These are phyloP conservation scores for Eurystomus glaucurus DNA, from an alignment of 2,797 vertebrate species.

Conservation along the genomic window DNA sequence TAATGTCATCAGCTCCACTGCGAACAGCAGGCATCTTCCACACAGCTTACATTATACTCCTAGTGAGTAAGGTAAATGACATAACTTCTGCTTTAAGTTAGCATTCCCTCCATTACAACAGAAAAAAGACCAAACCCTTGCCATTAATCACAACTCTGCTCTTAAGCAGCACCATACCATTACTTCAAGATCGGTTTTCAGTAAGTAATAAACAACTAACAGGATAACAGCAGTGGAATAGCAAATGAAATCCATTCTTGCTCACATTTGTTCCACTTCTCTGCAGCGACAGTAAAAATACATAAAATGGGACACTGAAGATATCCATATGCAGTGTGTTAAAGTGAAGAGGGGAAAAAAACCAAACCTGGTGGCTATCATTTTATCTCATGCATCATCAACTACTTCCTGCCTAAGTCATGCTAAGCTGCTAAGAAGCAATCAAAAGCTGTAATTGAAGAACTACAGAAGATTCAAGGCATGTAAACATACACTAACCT, in stretches of 20 bases:
- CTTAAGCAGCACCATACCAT: constrained; percentile 16
- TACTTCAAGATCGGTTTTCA: constrained; percentile 56
- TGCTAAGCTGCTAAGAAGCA: constrained; percentile 7
- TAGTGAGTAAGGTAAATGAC: constrained; percentile 2
- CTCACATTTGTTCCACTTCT: constrained; percentile 69
- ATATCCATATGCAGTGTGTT: neutral
- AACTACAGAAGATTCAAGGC: neutral
- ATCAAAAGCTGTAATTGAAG: constrained; percentile 30
- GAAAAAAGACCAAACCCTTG: constrained; percentile 31
- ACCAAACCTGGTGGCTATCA: neutral
- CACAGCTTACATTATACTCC: neutral
- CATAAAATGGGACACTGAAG: constrained; percentile 43
- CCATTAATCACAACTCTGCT: constrained; percentile 63
- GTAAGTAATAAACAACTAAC: constrained; percentile 63
- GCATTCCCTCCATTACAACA: neutral
- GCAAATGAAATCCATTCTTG: constrained; percentile 60
- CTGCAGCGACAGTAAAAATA: constrained; percentile 66
- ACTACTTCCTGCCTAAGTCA: constrained; percentile 12
- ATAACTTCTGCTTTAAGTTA: constrained; percentile 53
- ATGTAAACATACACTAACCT: neutral
- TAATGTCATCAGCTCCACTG: neutral
- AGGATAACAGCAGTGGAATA: constrained; percentile 60
- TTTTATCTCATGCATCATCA: constrained; percentile 49
- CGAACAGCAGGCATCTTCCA: constrained; percentile 16
- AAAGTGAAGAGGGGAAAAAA: neutral